Base-by-base conservation (phyloP, 2,888 invertebrate species). In the Leptura quadrifasciata region DNA sequence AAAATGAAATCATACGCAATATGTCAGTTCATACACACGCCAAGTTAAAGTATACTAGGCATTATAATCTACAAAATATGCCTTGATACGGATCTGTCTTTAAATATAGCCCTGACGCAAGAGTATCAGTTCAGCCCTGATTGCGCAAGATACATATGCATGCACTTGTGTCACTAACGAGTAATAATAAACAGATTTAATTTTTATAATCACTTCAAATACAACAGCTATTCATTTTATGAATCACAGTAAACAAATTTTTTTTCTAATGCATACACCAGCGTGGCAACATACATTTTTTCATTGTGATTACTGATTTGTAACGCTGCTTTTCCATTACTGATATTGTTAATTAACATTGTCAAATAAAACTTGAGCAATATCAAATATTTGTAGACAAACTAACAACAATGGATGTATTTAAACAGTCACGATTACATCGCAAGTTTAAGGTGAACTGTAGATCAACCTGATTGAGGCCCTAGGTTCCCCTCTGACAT, bases 381-480 rank as follows among this genome's bases (percentile, higher is more conserved):
- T 52, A 31, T 54, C 64, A 72, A 72, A 63, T 72, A 74, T 70
- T 72, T 58, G 58, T 54, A 27, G 27, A 35, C 52, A 15, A 21
- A 18, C 58, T 47, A 47, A 88, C 87, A 76, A 82, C 61, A 61
- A 61, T 61, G 47, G 71, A 20, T 20, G 39, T 63, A 60, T 60
- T 21, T 39, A n/a, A n/a, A n/a, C n/a, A 69, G 58, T 69, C 69
- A 71, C 71, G 58, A 69, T 58, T 58, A 58, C 58, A 54, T 10
- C 31, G 69, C 69, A 71, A 71, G 71, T 71, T 71, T 71, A 71
- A 71, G 71, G 71, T 71, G 71, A 71, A 61, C 71, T 21, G 69
- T 47, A 52, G 20, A 60, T 61, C 39, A 65, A 65, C 65, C 65
- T 52, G 65, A 65, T 52, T 65, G 65, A 15, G 52, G 58, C 55